phyloP scores from a whole-genome alignment of 2,797 vertebrate species.

The Falco rusticolus region DNA sequence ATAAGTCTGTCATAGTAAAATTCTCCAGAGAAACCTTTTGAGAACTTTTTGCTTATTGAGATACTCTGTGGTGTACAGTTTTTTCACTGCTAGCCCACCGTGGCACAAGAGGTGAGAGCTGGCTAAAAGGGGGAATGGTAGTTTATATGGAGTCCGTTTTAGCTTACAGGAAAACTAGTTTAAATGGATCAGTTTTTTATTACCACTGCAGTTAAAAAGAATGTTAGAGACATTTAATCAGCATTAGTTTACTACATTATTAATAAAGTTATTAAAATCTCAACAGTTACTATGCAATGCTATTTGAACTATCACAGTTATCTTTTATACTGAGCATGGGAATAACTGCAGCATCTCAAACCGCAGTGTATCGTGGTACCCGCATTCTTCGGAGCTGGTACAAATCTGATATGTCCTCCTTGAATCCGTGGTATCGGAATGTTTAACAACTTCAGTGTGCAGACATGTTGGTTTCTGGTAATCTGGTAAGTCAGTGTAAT shows the following conservation, averaged over 20 bases:
- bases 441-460: not conserved
- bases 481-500: not conserved
- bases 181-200: not conserved
- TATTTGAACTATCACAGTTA: not conserved
- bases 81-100: not conserved
- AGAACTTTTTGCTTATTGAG: not conserved
- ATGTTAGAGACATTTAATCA: not conserved
- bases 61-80: not conserved
- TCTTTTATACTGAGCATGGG: not conserved
- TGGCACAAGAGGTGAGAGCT: accelerated
- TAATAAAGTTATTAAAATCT: not conserved
- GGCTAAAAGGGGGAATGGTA: not conserved
- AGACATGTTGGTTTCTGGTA: not conserved
- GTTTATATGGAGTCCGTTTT: not conserved
- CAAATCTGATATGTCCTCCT: not conserved
- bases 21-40: not conserved
- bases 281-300: not conserved
- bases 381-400: not conserved
- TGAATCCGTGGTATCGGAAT: not conserved
- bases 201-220: not conserved
- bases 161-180: not conserved
- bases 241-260: not conserved
- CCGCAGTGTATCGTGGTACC: not conserved
- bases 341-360: not conserved
- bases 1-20: not conserved